Evolutionary conservation across 2,797 vertebrate species (phyloP), one percentile per base, ranked within the genome.

Genomic region (Takifugu ocellatus): DNA sequence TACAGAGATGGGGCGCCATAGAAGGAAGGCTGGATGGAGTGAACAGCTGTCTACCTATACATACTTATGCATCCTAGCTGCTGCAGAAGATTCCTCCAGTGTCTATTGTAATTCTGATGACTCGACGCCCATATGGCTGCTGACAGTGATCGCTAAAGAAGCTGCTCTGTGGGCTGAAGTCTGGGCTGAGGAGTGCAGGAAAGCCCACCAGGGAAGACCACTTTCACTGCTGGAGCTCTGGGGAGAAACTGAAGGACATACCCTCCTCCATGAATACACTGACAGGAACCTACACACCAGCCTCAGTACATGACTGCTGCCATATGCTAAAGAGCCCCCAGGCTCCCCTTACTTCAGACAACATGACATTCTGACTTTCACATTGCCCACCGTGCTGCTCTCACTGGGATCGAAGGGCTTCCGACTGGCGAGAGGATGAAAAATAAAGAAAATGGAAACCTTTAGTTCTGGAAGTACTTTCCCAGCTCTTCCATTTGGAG

Each of bases 321-420:
- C 78, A 78, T 80, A 84, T 82, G 75, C 67, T 84, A 77, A 85
- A 74, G 71, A 81, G 76, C 63, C 75, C 72, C 81, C 31, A 16
- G 81, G 75, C 81, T 78, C 70, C 55, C 57, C 66, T 81, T 65
- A 68, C 81, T 63, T 73, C 66, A 75, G 69, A 84, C 72, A 76
- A 65, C 71, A 81, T 77, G 75, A 77, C 74, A 70, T 66, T 64
- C 65, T 64, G 71, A 67, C 64, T 75, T 70, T 66, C 36, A 67
- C 72, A 67, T 51, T 66, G 55, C 55, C 67, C 64, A 49, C 42
- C 47, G 54, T 58, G 61, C 50, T 56, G 24, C 54, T 63, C 74
- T 70, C 75, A 58, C 51, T 51, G 75, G 57, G 58, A 62, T 51
- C 43, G 25, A 29, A 25, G 54, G n/a, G 46, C 56, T 15, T 54